Conservation (phyloP, 2,888 invertebrate genomes). For the Tenthredo distinguenda region DNA sequence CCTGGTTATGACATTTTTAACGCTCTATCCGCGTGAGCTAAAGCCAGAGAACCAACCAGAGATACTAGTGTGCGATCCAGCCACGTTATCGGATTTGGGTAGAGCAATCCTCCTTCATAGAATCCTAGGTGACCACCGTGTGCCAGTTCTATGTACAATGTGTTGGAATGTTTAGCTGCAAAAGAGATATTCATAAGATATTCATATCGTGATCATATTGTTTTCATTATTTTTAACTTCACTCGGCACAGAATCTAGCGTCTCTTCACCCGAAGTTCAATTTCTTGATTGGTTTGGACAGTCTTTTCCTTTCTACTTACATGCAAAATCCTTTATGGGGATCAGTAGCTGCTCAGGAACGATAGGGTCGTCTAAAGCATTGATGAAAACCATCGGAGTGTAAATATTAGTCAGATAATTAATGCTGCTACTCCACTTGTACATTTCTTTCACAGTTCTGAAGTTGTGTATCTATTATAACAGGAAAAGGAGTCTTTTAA, state of each 20-base stretch:
- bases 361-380: conserved; percentile 95
- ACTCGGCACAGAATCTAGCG: too few species aligned
- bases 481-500: not conserved
- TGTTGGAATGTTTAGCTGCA: conserved; percentile 84
- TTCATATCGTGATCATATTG: not conserved
- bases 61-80: conserved; percentile 93
- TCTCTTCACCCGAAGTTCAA: not conserved
- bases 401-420: conserved; percentile 89
- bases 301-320: conserved; percentile 80
- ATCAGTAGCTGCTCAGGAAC: conserved; percentile 89
- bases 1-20: conserved; percentile 70
- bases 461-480: conserved; percentile 87
- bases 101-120: conserved; percentile 93
- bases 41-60: conserved; percentile 87
- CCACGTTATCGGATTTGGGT: conserved; percentile 96
- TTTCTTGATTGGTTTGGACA: not conserved
- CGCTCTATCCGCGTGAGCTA: conserved; percentile 79
- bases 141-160: conserved; percentile 89
- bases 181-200: conserved; percentile 59
- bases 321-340: conserved; percentile 86
- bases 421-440: conserved; percentile 91
- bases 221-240: not conserved
- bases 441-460: conserved; percentile 88
- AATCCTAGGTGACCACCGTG: conserved; percentile 98
- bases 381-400: conserved; percentile 94